Percentiles rank a stretch among this genome's conserved stretches.
phyloP scores from a whole-genome alignment of 2,113 vertebrate genomes.

The Corydoras sp. region DNA sequence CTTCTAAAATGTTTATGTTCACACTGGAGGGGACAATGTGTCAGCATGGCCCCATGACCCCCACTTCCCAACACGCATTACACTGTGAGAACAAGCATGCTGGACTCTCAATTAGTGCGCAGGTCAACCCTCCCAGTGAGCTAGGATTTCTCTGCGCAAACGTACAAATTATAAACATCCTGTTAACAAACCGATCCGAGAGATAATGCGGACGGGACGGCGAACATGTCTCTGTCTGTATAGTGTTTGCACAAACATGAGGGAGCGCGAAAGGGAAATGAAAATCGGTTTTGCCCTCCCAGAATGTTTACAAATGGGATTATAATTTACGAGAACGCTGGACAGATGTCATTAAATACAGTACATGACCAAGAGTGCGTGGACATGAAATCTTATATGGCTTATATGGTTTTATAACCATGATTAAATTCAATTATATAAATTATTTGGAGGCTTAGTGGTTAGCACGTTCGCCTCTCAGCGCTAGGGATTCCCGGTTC shows the following conservation, averaged over 20 bases:
- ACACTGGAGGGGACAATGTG: constrained; percentile 72
- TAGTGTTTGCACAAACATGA: constrained; percentile 17
- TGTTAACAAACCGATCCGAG: constrained; percentile 65
- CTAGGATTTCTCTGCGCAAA: constrained; percentile 63
- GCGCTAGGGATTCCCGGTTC: too few relatives aligned
- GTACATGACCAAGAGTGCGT: background rate
- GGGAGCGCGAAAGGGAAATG: background rate
- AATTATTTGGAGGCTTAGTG: too few relatives aligned
- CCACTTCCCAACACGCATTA: constrained; percentile 69
- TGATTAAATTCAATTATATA: too few relatives aligned
- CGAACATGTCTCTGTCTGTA: constrained; percentile 46
- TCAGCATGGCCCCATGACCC: constrained; percentile 71
- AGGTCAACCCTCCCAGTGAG: constrained; percentile 68
- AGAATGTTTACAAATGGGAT: background rate
- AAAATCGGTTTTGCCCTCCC: background rate
- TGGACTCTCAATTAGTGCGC: constrained; percentile 71
- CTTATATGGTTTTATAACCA: too few relatives aligned
- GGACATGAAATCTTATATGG: background rate
- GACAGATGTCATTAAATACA: background rate
- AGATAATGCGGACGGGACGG: constrained; percentile 62
- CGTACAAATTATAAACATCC: constrained; percentile 76
- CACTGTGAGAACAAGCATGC: constrained; percentile 73
- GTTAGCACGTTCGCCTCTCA: too few relatives aligned
- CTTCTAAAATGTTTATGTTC: constrained; percentile 79
- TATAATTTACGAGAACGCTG: too few relatives aligned